Conservation (phyloP, 2,797 vertebrate genomes). For the Labeo calbasu region DNA sequence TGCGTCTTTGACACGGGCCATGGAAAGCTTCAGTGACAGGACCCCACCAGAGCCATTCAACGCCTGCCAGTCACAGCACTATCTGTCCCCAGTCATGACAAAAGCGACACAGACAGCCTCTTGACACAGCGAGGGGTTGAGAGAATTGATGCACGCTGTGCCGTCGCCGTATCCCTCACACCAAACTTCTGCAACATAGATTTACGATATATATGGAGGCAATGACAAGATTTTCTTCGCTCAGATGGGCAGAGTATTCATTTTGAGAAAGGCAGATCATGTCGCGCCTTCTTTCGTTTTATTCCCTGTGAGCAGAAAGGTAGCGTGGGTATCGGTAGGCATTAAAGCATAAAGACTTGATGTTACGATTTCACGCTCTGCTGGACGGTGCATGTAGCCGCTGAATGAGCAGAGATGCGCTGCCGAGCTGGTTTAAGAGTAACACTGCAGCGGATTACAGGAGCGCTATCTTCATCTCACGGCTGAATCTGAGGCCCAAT, state of each 20-base stretch:
- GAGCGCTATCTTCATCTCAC: constrained; percentile 45
- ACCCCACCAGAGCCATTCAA: constrained; percentile 60
- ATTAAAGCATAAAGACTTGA: constrained; percentile 77
- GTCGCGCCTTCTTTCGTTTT: constrained; percentile 52
- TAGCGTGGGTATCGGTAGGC: constrained; percentile 68
- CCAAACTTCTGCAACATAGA: constrained; percentile 43
- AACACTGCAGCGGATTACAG: constrained; percentile 71
- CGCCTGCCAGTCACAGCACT: constrained; percentile 45
- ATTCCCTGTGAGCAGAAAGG: constrained; percentile 48
- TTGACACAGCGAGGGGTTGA: constrained; percentile 34
- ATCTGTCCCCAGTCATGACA: constrained; percentile 47
- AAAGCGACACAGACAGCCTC: constrained; percentile 40
- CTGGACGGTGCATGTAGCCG: constrained; percentile 60
- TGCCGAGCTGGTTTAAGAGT: constrained; percentile 69
- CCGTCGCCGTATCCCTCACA: constrained; percentile 23
- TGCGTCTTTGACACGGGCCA: constrained; percentile 61
- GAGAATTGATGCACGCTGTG: constrained; percentile 30
- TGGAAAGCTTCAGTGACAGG: constrained; percentile 71
- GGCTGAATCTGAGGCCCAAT: neutral
- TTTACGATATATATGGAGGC: constrained; percentile 54
- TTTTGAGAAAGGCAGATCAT: constrained; percentile 63
- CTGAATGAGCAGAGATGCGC: constrained; percentile 64
- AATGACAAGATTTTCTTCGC: constrained; percentile 51
- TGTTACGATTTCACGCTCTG: constrained; percentile 77
- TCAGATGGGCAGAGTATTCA: constrained; percentile 54